Base-by-base conservation (phyloP, 2,888 invertebrate species). In the Melitaea athalia region DNA sequence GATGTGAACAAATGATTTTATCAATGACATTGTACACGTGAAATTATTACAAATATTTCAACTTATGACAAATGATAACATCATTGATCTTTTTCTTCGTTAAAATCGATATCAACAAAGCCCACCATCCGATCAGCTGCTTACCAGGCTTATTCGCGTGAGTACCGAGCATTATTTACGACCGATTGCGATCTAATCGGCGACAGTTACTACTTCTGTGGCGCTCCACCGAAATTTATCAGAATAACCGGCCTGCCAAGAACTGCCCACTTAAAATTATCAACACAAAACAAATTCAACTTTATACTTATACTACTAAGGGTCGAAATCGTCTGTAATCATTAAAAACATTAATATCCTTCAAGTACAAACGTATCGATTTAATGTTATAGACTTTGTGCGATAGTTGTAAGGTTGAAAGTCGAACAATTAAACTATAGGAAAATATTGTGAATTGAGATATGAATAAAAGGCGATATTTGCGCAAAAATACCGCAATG, bases 171-270 rank as follows among this genome's bases (percentile, higher is more conserved):
- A 74, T 75, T 68, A 72, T 62, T 73, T 69, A 73, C 63, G 43
- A 45, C 49, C 43, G 63, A 71, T 69, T 66, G 71, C 64, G 69
- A 75, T 72, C 69, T 72, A 75, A 72, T 73, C 72, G 72, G 70
- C 64, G 68, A 71, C 70, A 71, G 59, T 59, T 45, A 63, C 50
- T 62, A 59, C 68, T 68, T 63, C 55, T 52, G 59, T 59, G 50
- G 45, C 68, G 62, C 63, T 63, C 24, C 59, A 38, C 47, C 64
- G 33, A 59, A 49, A 62, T 67, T 70, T 67, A 70, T 67, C 67
- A 62, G 57, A 43, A 57, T 52, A 7, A 53, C 38, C 24, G 12
- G 52, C 59, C 63, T 62, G 67, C 64, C 67, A 63, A 47, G 62
- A 57, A 57, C 42, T 57, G 57, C 57, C 57, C 42, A 42, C 57